phyloP scores from a whole-genome alignment of 2,797 vertebrate genomes.

The Lagodon rhomboides region DNA sequence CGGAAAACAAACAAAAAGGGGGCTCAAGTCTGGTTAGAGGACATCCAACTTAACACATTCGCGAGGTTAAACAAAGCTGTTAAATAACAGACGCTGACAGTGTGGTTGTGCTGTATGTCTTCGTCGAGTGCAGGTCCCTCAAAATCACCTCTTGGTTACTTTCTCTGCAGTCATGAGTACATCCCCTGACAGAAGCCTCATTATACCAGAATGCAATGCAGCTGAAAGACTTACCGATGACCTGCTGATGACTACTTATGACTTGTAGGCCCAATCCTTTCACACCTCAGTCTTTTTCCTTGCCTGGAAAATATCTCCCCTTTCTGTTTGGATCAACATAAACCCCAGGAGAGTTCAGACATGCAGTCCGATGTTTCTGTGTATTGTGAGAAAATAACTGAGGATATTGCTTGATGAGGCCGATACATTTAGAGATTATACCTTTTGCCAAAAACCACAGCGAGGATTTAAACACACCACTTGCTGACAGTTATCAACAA shows the following conservation, averaged over 20 bases:
- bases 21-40: conserved; percentile 22
- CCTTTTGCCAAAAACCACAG: not conserved
- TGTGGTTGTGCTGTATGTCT: not conserved
- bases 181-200: not conserved
- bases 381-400: conserved; percentile 2
- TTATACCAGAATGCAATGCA: not conserved
- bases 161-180: not conserved
- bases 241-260: conserved; percentile 12
- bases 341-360: conserved; percentile 26
- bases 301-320: conserved; percentile 1
- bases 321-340: not conserved
- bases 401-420: conserved; percentile 6
- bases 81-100: conserved; percentile 14
- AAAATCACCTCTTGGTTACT: not conserved
- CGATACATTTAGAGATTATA: not conserved
- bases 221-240: conserved; percentile 23
- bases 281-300: not conserved
- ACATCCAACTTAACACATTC: conserved; percentile 11
- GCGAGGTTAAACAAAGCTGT: conserved; percentile 31
- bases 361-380: conserved; percentile 21
- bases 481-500: conserved; percentile 1
- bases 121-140: not conserved
- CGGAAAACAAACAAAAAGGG: conserved; percentile 45
- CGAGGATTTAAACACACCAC: not conserved
- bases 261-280: not conserved